Percentiles rank a stretch among this genome's conserved stretches.
Conservation (phyloP, 2,797 vertebrate species). For the Iguana delicatissima region DNA sequence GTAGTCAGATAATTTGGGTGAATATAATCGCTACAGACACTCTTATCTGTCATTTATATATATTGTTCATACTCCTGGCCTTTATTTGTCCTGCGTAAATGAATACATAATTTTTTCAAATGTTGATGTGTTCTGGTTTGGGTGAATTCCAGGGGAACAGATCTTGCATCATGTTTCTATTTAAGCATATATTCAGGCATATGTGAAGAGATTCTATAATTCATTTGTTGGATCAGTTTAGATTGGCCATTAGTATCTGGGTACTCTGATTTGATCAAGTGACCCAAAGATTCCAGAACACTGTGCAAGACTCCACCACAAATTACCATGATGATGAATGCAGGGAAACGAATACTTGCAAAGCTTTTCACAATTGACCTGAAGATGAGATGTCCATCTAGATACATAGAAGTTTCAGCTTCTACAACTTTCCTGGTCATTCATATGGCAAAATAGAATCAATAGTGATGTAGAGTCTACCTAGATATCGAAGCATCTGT, state of each 20-base stretch:
- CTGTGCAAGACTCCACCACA: background rate
- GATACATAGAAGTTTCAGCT: background rate
- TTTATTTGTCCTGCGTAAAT: background rate
- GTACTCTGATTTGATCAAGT: background rate
- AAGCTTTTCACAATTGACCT: background rate
- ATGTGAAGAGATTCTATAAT: background rate
- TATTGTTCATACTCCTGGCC: background rate
- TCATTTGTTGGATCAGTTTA: background rate
- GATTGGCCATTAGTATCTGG: background rate
- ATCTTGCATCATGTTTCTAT: background rate
- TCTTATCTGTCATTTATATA: background rate
- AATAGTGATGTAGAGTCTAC: background rate
- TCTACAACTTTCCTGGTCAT: background rate
- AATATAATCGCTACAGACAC: background rate
- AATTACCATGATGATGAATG: background rate
- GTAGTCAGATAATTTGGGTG: background rate
- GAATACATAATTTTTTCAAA: background rate
- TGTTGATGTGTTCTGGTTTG: background rate
- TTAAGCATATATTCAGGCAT: background rate
- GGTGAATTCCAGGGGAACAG: background rate
- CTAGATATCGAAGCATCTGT: background rate
- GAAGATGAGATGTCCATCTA: background rate
- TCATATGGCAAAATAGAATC: background rate
- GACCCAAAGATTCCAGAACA: background rate
- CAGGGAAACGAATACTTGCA: background rate